These are phyloP conservation scores for human (Homo sapiens) DNA, from an alignment of 2,113 vertebrate species.

Conservation along the genomic window DNA sequence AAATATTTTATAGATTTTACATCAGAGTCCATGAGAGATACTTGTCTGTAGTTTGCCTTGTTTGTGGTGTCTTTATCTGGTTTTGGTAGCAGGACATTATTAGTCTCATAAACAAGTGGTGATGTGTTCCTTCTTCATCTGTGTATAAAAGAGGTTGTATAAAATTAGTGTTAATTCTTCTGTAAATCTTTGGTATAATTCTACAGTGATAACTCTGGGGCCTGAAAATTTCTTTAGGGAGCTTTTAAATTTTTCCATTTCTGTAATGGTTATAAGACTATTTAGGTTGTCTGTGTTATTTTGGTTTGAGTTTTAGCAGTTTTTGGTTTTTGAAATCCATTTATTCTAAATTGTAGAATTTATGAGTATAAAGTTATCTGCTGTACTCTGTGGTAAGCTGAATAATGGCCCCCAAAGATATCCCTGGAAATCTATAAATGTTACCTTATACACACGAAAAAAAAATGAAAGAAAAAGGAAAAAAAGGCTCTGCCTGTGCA, in stretches of 20 bases:
- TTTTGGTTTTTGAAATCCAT: not conserved
- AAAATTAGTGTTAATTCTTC: not conserved
- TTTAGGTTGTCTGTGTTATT: not conserved
- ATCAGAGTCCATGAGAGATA: not conserved
- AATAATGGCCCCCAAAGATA: not conserved
- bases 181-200: not conserved
- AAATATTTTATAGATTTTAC: not conserved
- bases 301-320: not conserved
- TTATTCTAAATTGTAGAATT: not conserved
- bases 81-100: not conserved
- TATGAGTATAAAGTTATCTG: not conserved
- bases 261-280: not conserved
- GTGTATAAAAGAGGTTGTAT: not conserved
- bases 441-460: no score
- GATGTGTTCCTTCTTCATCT: not conserved
- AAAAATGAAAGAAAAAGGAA: not conserved
- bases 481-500: not conserved
- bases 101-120: not conserved
- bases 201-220: not conserved
- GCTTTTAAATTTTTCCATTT: constrained; percentile 32
- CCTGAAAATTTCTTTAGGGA: not conserved
- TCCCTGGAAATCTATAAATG: not conserved
- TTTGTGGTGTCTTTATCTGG: not conserved
- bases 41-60: not conserved
- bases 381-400: not conserved